Conservation (phyloP, 2,888 invertebrate species). For the Lissonota sp. region DNA sequence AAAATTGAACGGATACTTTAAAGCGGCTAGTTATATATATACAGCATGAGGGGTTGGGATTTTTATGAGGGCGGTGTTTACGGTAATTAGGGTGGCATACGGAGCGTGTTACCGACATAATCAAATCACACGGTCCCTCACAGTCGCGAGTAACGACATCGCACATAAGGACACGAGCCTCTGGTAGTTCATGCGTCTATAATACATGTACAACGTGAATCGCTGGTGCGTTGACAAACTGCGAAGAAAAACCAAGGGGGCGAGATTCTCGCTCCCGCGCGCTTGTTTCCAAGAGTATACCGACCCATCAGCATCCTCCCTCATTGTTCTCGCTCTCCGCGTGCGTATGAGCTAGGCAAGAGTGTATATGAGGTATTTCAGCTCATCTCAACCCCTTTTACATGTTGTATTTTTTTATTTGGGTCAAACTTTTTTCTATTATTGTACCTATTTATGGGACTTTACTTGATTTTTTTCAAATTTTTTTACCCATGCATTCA, state of each 20-base stretch:
- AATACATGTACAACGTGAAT: slow-evolving; percentile 44
- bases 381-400: too few relatives aligned
- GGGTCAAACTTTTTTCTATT: too few relatives aligned
- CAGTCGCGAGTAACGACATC: slow-evolving; percentile 53
- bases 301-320: slow-evolving; percentile 48
- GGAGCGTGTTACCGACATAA: slow-evolving; percentile 76
- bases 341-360: background rate
- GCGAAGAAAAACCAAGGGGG: slow-evolving; percentile 53
- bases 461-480: too few relatives aligned
- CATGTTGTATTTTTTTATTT: too few relatives aligned
- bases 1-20: slow-evolving; percentile 39
- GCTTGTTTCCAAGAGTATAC: too few relatives aligned
- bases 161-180: background rate
- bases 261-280: slow-evolving; percentile 28
- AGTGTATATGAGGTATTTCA: too few relatives aligned
- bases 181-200: slow-evolving; percentile 51
- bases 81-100: slow-evolving; percentile 75
- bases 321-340: slow-evolving; percentile 12
- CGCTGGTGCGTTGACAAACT: slow-evolving; percentile 60
- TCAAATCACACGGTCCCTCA: slow-evolving; percentile 75
- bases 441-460: too few relatives aligned
- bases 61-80: slow-evolving; percentile 53
- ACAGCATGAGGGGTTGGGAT: slow-evolving; percentile 13
- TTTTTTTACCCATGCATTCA: too few relatives aligned
- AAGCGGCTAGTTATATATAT: slow-evolving; percentile 25